Conservation (phyloP, 2,113 vertebrate genomes). For the Brachypteracias leptosomus region DNA sequence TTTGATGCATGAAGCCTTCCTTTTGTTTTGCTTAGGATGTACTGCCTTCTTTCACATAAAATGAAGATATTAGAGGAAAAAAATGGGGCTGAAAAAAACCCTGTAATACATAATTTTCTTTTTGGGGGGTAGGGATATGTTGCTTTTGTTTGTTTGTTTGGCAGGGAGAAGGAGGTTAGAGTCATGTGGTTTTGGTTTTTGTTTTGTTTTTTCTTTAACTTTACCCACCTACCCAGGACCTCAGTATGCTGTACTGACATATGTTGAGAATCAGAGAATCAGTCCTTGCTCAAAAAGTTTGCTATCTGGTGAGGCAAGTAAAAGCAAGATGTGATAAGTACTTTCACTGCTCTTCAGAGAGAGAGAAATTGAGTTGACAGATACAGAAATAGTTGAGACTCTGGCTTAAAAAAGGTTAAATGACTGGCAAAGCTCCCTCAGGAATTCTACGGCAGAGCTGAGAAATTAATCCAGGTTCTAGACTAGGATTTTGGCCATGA, state of each 20-base stretch:
- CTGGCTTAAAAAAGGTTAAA: neutral
- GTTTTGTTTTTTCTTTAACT: neutral
- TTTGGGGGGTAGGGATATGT: too few species aligned
- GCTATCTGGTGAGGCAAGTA: neutral
- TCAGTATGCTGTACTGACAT: neutral
- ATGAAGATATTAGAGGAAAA: neutral
- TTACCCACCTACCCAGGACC: neutral
- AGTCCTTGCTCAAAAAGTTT: neutral
- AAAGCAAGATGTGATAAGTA: neutral
- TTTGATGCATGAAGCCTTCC: neutral
- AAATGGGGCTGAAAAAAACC: neutral
- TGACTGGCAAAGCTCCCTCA: neutral
- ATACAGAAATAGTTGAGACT: neutral
- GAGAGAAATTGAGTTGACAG: neutral
- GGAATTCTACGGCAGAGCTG: neutral
- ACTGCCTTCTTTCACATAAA: neutral
- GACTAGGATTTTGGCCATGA: neutral
- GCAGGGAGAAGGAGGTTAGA: neutral
- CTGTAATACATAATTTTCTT: rapidly evolving
- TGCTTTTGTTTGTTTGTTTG: neutral
- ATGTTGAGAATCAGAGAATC: neutral
- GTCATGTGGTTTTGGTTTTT: neutral
- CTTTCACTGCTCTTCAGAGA: neutral
- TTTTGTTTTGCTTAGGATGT: neutral
- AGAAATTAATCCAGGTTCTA: neutral